Conservation (phyloP, 2,888 invertebrate genomes). For the Emmelina monodactyla region DNA sequence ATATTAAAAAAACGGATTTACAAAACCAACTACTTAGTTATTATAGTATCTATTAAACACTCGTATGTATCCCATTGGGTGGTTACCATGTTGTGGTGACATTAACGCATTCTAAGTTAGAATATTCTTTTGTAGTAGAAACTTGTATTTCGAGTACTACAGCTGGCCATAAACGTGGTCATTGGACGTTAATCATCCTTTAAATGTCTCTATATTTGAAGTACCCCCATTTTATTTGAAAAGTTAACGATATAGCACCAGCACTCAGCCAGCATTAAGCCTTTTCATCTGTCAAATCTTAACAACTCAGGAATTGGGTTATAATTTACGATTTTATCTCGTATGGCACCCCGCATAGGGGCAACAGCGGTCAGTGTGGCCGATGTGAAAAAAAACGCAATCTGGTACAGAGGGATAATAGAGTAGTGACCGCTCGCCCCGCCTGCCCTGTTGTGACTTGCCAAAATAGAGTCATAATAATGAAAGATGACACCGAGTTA, state of each 20-base stretch:
- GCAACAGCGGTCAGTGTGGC: conserved; percentile 52
- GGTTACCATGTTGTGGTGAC: no score
- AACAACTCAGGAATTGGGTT: conserved; percentile 63
- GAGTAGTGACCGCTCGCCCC: conserved; percentile 40
- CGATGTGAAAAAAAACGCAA: conserved; percentile 45
- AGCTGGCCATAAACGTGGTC: conserved; percentile 6
- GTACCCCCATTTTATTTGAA: conserved; percentile 51
- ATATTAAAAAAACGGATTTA: no score
- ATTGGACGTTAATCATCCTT: conserved; percentile 37
- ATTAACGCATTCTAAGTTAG: no score
- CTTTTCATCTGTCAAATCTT: conserved; percentile 64
- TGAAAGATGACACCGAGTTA: conserved; percentile 57
- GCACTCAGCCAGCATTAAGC: conserved; percentile 38
- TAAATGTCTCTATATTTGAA: conserved; percentile 38
- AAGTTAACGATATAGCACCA: conserved; percentile 52
- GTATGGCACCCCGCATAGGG: conserved; percentile 52
- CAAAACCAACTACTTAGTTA: no score
- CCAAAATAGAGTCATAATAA: conserved; percentile 63
- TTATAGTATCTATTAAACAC: no score
- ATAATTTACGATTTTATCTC: conserved; percentile 66
- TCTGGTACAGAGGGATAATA: conserved; percentile 36
- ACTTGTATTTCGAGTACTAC: no score
- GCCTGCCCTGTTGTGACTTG: conserved; percentile 58
- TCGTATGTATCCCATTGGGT: no score
- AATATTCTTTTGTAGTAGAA: no score